Percentiles rank a stretch among this genome's conserved stretches.
Evolutionary conservation across 30 jellyfish, hydroid and myxozoan species (phyloP).

Genomic region (Hydractinia symbiolongicarpus): DNA sequence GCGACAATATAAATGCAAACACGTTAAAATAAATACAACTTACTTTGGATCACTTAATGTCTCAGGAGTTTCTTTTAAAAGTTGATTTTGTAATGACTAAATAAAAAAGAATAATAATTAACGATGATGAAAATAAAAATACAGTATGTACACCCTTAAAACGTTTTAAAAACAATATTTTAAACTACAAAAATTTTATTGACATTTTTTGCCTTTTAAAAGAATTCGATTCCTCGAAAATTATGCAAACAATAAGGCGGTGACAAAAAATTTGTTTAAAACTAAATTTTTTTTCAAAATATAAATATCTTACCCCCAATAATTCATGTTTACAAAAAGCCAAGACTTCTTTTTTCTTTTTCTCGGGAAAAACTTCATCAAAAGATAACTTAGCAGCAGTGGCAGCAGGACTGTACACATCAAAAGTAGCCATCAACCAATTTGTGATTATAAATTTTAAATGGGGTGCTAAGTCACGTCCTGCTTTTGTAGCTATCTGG

Average conservation of each 20-base stretch:
- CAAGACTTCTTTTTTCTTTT: constrained; percentile 52
- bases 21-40: background rate
- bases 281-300: background rate
- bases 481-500: constrained; percentile 54
- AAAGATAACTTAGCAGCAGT: constrained; percentile 55
- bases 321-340: constrained; percentile 64
- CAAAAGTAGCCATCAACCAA: constrained; percentile 75
- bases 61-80: constrained; percentile 50
- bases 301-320: constrained; percentile 35
- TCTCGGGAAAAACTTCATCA: constrained; percentile 48
- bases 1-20: too few relatives aligned
- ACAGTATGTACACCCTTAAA: too few relatives aligned
- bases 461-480: constrained; percentile 66
- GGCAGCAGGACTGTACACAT: constrained; percentile 58
- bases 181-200: background rate
- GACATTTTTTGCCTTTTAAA: background rate
- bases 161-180: too few relatives aligned
- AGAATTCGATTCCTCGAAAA: background rate
- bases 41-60: constrained; percentile 86
- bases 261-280: background rate
- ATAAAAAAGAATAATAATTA: background rate
- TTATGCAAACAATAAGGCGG: background rate
- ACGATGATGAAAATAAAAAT: too few relatives aligned
- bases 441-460: constrained; percentile 45
- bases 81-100: constrained; percentile 31